Conservation (phyloP, 2,113 vertebrate genomes). For the Meles meles region DNA sequence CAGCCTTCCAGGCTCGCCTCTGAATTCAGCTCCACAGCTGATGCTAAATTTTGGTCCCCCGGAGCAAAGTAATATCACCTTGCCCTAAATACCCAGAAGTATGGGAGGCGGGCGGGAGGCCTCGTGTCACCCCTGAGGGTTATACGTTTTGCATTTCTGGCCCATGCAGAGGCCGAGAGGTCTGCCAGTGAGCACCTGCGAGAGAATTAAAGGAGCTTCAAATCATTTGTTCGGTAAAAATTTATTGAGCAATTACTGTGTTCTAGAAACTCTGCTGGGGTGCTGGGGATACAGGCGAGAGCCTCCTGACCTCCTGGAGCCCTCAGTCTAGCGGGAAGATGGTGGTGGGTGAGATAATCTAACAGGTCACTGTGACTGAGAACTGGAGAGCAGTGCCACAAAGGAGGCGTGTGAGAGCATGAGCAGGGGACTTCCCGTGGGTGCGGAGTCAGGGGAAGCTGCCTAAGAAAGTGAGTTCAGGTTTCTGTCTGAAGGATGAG, state of each 20-base stretch:
- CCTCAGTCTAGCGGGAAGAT: not conserved
- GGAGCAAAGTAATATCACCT: conserved; percentile 19
- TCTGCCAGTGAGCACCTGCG: not conserved
- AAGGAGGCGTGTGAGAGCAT: not conserved
- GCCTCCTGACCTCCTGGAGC: not conserved
- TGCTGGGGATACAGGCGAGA: not conserved
- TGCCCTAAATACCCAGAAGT: not conserved
- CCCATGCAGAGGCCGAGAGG: not conserved
- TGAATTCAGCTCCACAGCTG: not conserved
- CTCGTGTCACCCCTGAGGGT: not conserved
- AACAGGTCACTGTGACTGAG: not conserved
- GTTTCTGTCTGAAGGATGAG: not conserved
- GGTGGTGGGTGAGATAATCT: not conserved
- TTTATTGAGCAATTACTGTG: not conserved
- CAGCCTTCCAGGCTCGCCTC: not conserved
- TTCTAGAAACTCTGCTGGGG: not conserved
- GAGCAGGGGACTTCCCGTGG: not conserved
- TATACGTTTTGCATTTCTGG: not conserved
- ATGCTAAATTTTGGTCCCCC: conserved; percentile 4
- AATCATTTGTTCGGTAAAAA: not conserved
- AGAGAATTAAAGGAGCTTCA: conserved; percentile 1
- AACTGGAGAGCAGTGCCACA: not conserved
- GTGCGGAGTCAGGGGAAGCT: not conserved
- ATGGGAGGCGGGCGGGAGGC: not conserved
- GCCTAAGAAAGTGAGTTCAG: not conserved